These are phyloP conservation scores for Bembecia ichneumoniformis DNA, from an alignment of 2,888 invertebrate genomes.

Conservation along the genomic window DNA sequence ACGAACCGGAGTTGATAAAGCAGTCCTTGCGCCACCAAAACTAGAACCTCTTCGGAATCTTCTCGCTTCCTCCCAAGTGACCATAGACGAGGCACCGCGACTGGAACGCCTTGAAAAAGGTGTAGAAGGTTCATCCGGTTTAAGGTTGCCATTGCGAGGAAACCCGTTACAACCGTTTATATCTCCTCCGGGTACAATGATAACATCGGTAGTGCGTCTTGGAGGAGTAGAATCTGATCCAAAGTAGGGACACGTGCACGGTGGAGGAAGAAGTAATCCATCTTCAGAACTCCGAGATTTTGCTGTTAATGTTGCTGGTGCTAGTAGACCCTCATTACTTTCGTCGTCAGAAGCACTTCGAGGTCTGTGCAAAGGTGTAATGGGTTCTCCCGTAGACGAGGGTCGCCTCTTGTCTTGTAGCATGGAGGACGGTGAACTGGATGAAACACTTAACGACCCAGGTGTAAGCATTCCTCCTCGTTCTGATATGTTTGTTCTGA, in stretches of 20 bases:
- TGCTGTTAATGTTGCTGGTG: conserved; percentile 45
- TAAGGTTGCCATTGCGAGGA: conserved; percentile 41
- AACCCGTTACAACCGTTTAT: conserved; percentile 57
- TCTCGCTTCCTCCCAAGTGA: conserved; percentile 81
- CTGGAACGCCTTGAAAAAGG: conserved; percentile 66
- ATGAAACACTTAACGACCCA: conserved; percentile 58
- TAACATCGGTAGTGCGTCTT: conserved; percentile 57
- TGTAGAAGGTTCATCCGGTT: conserved; percentile 52
- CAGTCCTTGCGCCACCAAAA: conserved; percentile 77
- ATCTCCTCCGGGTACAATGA: conserved; percentile 70
- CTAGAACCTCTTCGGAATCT: conserved; percentile 79
- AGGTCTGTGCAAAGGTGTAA: conserved; percentile 46
- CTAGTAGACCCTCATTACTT: conserved; percentile 49
- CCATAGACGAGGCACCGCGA: conserved; percentile 81
- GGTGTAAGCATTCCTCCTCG: conserved; percentile 60
- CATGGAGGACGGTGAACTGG: conserved; percentile 64
- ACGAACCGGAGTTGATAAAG: conserved; percentile 67
- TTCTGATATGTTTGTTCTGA: conserved; percentile 55
- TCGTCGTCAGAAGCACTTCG: conserved; percentile 61
- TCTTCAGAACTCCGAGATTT: conserved; percentile 64
- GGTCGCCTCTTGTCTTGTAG: conserved; percentile 52
- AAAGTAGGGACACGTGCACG: conserved; percentile 87
- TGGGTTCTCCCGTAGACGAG: conserved; percentile 47
- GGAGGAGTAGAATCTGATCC: conserved; percentile 76
- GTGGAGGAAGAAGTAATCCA: conserved; percentile 76